A percentile compares a stretch with the other conserved stretches of the same genome.
phyloP scores from a whole-genome alignment of 2,888 invertebrate genomes.

The Belgica antarctica region DNA sequence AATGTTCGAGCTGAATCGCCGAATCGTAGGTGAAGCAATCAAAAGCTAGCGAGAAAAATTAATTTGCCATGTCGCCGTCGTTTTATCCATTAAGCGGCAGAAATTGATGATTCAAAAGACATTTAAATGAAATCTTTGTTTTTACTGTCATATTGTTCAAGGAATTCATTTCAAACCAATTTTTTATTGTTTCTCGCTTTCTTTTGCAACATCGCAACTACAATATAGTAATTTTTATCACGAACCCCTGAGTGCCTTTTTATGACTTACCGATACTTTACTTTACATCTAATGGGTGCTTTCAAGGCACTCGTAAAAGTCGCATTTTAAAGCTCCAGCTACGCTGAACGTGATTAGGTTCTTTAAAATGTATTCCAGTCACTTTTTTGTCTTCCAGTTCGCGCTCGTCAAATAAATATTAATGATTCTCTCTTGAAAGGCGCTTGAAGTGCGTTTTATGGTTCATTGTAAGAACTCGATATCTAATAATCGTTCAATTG shows the following conservation, averaged over 20 bases:
- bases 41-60: neutral
- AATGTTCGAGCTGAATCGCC: neutral
- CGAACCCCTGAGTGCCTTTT: constrained; percentile 32
- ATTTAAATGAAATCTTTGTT: constrained; percentile 26
- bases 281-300: neutral
- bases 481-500: neutral
- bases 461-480: neutral
- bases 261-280: constrained; percentile 1
- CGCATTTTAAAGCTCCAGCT: neutral
- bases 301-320: constrained; percentile 12
- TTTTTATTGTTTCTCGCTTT: neutral
- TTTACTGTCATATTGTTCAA: neutral
- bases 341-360: constrained; percentile 38
- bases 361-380: neutral
- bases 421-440: constrained; percentile 36
- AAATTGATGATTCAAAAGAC: constrained; percentile 17
- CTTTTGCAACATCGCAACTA: neutral
- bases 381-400: neutral
- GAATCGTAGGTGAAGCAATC: neutral
- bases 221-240: neutral
- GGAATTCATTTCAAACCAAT: neutral
- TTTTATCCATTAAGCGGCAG: neutral
- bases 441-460: constrained; percentile 37
- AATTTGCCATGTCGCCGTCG: neutral
- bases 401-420: constrained; percentile 38